Evolutionary conservation across 2,797 vertebrate genomes (phyloP).

Genomic region (Lycodopsis pacificus): DNA sequence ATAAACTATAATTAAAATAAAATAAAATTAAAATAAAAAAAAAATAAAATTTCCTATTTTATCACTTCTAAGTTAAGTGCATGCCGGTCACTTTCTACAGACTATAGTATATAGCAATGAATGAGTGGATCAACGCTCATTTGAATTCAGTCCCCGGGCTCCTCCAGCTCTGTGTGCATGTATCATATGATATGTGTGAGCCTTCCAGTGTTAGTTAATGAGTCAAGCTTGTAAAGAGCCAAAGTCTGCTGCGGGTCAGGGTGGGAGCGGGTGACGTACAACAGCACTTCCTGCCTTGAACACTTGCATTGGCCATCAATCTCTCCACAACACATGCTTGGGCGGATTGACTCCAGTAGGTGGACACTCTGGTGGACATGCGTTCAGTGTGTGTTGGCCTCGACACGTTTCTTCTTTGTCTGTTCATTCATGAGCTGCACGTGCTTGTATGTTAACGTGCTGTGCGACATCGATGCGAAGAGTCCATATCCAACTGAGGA

Average conservation of each 20-base stretch:
- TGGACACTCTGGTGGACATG: conserved; percentile 9
- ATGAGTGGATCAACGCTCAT: neutral
- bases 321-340: conserved; percentile 59
- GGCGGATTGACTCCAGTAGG: conserved; percentile 56
- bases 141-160: conserved; percentile 1
- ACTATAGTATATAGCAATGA: neutral
- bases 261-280: conserved; percentile 53
- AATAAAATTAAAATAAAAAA: too few relatives aligned
- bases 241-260: conserved; percentile 42
- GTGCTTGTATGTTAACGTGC: neutral
- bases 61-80: conserved; percentile 19
- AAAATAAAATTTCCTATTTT: conserved; percentile 30
- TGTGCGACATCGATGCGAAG: neutral
- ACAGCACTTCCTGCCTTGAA: conserved; percentile 41
- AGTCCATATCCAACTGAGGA: conserved; percentile 12
- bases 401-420: neutral
- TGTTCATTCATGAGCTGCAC: conserved; percentile 3
- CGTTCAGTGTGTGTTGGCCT: conserved; percentile 26
- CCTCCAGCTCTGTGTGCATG: conserved; percentile 5
- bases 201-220: conserved; percentile 2
- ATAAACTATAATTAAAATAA: too few relatives aligned
- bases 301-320: conserved; percentile 62
- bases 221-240: conserved; percentile 41
- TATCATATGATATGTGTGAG: conserved; percentile 31
- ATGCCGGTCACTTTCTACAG: conserved; percentile 5